Conservation (phyloP, 2,113 vertebrate genomes). For the Odocoileus hemionus region DNA sequence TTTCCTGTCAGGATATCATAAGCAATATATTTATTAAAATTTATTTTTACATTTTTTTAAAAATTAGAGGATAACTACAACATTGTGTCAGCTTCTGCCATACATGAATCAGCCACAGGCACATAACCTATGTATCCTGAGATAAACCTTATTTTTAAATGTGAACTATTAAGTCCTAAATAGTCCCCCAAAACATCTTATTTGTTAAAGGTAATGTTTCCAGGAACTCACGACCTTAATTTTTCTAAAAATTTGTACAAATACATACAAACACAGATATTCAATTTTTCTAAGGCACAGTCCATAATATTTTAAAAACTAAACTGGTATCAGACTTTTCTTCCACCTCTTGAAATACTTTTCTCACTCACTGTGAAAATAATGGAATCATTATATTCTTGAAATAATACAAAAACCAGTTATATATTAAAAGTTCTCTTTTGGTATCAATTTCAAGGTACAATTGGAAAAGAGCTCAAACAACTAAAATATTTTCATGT, state of each 20-base stretch:
- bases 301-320: background rate
- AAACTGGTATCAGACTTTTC: background rate
- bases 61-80: background rate
- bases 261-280: background rate
- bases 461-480: background rate
- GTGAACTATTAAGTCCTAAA: background rate
- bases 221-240: background rate
- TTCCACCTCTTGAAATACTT: background rate
- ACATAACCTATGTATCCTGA: slow-evolving; percentile 7
- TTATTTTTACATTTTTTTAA: background rate
- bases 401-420: background rate
- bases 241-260: background rate
- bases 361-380: background rate
- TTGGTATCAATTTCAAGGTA: background rate
- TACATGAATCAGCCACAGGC: background rate
- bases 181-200: background rate
- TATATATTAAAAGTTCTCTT: background rate
- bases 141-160: background rate
- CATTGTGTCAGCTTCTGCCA: background rate
- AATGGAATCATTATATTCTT: background rate
- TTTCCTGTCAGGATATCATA: background rate
- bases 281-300: background rate
- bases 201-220: slow-evolving; percentile 11
- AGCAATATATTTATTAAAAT: background rate
- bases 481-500: background rate